Evolutionary conservation across 1,140 invertebrate genomes (phyloP), one percentile per base, ranked within the genome.

Genomic region (Phenacoccus solenopsis): DNA sequence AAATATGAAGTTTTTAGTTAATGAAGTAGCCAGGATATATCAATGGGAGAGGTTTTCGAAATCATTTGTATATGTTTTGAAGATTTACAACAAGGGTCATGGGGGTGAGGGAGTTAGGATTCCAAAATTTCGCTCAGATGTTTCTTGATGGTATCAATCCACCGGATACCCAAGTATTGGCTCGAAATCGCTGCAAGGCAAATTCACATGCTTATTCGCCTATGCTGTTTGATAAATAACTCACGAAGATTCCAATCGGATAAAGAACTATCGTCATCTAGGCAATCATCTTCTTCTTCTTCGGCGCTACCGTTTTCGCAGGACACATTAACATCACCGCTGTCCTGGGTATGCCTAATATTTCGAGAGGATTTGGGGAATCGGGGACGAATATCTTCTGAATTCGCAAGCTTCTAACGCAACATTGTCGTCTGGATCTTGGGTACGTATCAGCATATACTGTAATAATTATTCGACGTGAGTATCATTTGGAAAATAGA

Each of bases 331-430:
- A 7, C 28, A 24, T 74, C 57, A 75, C 76, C 71, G 77, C 76
- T 75, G 38, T 72, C 75, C 38, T 73, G 71, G 28, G 74, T 71
- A 61, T 78, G 76, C 32, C 76, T 82, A 28, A 84, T 81, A 16
- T 84, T 86, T 76, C 93, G 90, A 0, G 92, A 89, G n/a, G n/a
- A n/a, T 79, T 93, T 93, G 79, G 98, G 96, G 80, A 99, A 99
- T 73, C 96, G 81, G 1, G 97, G 97, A 72, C 91, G 87, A 67
- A 99, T 99, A 78, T 99, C 97, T 77, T 98, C 95, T 99, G 81
- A 98, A 99, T 80, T 99, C 97, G 77, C 97, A 99, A 0, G 97
- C 97, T 81, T 99, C 97, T 69, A 98, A 80, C 2, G 96, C 94
- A 12, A 98, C 96, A 70, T 87, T 88, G 76, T 98, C 94, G 78